A percentile compares a stretch with the other conserved stretches of the same genome.
phyloP scores from a whole-genome alignment of 2,888 invertebrate genomes.

The Mystacides longicornis region DNA sequence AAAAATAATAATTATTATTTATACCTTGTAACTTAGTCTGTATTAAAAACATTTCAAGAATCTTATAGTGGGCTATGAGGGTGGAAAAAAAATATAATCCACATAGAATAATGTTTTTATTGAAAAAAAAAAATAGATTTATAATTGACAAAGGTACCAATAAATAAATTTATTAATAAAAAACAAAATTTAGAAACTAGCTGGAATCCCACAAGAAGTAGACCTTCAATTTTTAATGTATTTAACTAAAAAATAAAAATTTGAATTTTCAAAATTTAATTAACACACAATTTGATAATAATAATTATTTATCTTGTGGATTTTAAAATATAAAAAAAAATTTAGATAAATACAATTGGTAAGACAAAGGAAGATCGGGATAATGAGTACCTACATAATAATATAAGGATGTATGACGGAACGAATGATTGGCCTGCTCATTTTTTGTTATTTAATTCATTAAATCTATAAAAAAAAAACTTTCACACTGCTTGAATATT shows the following conservation, averaged over 20 bases:
- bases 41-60: too few relatives aligned
- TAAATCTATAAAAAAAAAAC: too few relatives aligned
- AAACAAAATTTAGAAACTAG: constrained; percentile 22
- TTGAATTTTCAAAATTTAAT: constrained; percentile 26
- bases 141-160: constrained; percentile 67
- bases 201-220: constrained; percentile 16
- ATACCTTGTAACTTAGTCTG: too few relatives aligned
- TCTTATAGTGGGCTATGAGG: background rate
- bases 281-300: background rate
- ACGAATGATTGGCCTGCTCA: too few relatives aligned
- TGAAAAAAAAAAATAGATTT: constrained; percentile 39
- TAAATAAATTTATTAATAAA: constrained; percentile 34
- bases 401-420: too few relatives aligned
- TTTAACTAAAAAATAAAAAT: constrained; percentile 23
- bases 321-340: constrained; percentile 24
- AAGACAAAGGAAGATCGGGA: too few relatives aligned
- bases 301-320: too few relatives aligned
- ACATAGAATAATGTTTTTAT: constrained; percentile 52
- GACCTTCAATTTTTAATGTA: constrained; percentile 23
- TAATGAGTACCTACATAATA: too few relatives aligned
- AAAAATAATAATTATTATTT: too few relatives aligned
- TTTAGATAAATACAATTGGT: constrained; percentile 26
- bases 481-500: too few relatives aligned
- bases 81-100: constrained; percentile 28
- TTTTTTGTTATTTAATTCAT: too few relatives aligned